Conservation (phyloP, 2,113 vertebrate genomes). For the Cyphomyrus plagiostoma region DNA sequence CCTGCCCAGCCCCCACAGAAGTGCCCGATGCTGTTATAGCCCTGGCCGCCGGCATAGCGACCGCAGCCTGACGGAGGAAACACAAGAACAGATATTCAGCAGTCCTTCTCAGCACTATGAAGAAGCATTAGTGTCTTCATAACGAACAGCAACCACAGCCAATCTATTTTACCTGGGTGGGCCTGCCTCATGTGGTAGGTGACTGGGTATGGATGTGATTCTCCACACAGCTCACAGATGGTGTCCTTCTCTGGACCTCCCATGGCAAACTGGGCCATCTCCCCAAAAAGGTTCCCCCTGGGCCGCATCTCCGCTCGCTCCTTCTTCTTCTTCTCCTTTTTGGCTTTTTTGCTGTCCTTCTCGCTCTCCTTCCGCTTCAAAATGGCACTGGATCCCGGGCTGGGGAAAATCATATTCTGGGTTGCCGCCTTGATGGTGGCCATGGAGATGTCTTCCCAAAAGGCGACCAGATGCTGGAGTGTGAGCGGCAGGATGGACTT, state of each 20-base stretch:
- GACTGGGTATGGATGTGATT: conserved; percentile 95
- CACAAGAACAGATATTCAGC: background rate
- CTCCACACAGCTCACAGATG: conserved; percentile 94
- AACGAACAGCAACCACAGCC: background rate
- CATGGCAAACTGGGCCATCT: conserved; percentile 96
- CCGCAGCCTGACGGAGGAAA: conserved; percentile 74
- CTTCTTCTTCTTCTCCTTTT: conserved; percentile 98
- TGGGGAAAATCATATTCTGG: conserved; percentile 99
- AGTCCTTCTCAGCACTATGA: background rate
- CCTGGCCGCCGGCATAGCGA: conserved; percentile 92
- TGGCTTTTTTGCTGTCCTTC: conserved; percentile 86
- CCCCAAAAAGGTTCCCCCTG: conserved; percentile 93
- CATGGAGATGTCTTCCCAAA: conserved; percentile 98
- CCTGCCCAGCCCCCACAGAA: conserved; percentile 98
- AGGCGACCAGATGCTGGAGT: conserved; percentile 90
- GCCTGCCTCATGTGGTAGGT: conserved; percentile 98
- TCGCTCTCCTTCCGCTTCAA: conserved; percentile 94
- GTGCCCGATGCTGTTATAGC: conserved; percentile 97
- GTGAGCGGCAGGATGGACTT: conserved; percentile 91
- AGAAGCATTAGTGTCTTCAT: background rate
- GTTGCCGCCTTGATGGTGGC: conserved; percentile 97
- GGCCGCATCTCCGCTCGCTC: conserved; percentile 89
- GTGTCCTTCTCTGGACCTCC: conserved; percentile 97
- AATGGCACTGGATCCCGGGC: conserved; percentile 91
- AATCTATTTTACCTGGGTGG: conserved; percentile 76